Percentiles rank a stretch among this genome's conserved stretches.
Conservation (phyloP, 2,797 vertebrate species). For the Pseudomugil gertrudae region DNA sequence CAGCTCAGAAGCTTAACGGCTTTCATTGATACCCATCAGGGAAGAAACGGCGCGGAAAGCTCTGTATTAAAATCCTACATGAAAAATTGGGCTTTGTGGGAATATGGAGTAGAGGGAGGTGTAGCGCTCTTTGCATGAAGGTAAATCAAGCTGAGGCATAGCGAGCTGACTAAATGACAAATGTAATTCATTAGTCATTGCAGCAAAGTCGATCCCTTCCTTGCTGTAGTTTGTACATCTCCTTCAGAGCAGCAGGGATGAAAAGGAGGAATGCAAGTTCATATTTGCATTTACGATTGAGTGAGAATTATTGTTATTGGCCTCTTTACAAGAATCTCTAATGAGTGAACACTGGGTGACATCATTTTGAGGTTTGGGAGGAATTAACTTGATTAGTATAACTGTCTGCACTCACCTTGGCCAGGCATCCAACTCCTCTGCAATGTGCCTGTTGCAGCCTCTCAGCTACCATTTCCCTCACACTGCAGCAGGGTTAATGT, state of each 20-base stretch:
- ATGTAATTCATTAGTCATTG: conserved; percentile 66
- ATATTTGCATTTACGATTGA: conserved; percentile 70
- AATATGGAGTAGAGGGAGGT: conserved; percentile 41
- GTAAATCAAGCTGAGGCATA: conserved; percentile 57
- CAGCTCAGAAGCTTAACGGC: conserved; percentile 65
- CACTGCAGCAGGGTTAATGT: conserved; percentile 59
- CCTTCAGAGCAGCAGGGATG: conserved; percentile 10
- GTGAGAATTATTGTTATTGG: conserved; percentile 75
- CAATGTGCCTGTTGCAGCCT: conserved; percentile 55
- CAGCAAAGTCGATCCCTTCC: conserved; percentile 30
- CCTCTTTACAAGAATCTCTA: conserved; percentile 70
- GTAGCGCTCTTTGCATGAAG: conserved; percentile 43
- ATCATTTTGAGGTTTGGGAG: conserved; percentile 75
- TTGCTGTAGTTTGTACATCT: conserved; percentile 34
- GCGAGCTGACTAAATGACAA: conserved; percentile 56
- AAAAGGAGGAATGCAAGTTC: conserved; percentile 41
- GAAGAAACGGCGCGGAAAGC: conserved; percentile 64
- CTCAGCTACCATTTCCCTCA: conserved; percentile 37
- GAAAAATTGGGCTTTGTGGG: conserved; percentile 67
- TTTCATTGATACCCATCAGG: conserved; percentile 70
- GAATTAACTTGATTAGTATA: conserved; percentile 82
- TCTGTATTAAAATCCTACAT: conserved; percentile 34
- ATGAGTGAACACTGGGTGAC: conserved; percentile 80
- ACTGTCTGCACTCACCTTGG: conserved; percentile 74
- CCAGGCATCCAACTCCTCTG: conserved; percentile 52